A percentile compares a stretch with the other conserved stretches of the same genome.
Conservation (phyloP, 1,140 invertebrate species). For the Galleria mellonella region DNA sequence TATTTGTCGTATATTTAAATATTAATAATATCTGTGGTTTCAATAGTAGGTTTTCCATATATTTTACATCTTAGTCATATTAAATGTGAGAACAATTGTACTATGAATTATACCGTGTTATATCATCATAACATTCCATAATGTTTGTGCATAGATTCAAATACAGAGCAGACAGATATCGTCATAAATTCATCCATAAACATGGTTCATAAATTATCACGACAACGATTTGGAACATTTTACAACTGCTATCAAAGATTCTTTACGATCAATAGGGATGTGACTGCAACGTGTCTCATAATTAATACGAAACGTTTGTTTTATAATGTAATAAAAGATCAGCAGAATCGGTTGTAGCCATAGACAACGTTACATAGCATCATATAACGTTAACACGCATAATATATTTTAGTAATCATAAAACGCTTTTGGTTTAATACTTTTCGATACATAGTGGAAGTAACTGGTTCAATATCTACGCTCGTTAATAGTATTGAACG, state of each 20-base stretch:
- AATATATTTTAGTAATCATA: conserved; percentile 47
- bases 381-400: conserved; percentile 35
- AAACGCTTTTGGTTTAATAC: conserved; percentile 37
- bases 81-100: not conserved
- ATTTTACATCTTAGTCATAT: too few species aligned
- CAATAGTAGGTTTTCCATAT: too few species aligned
- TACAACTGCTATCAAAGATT: conserved; percentile 68
- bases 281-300: conserved; percentile 57
- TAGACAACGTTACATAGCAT: conserved; percentile 31
- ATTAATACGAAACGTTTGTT: conserved; percentile 72
- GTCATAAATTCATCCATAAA: conserved; percentile 66
- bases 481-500: conserved; percentile 22
- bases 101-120: too few species aligned
- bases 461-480: conserved; percentile 11
- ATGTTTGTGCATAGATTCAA: not conserved
- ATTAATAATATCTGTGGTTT: too few species aligned
- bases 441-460: conserved; percentile 19
- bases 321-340: conserved; percentile 68
- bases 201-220: conserved; percentile 71
- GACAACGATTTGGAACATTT: conserved; percentile 68
- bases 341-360: conserved; percentile 33
- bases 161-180: conserved; percentile 23
- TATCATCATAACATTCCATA: too few species aligned
- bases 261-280: conserved; percentile 65
- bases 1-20: too few species aligned